Evolutionary conservation across 2,797 vertebrate genomes (phyloP).

Genomic region (Picus viridis): DNA sequence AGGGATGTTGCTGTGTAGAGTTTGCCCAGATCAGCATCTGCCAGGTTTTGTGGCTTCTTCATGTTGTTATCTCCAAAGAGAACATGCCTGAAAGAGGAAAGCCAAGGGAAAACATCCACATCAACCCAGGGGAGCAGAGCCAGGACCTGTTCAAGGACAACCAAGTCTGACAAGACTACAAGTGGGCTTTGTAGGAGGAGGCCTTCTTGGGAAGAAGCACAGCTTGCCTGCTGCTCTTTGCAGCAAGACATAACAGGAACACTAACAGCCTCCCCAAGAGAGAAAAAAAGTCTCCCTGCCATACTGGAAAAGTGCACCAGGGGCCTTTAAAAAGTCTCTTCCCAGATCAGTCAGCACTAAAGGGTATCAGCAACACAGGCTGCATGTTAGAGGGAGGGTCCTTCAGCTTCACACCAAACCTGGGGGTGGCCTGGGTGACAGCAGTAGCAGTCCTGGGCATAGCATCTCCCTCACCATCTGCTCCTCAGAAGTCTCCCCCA

Average conservation of each 20-base stretch:
- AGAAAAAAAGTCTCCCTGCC: background rate
- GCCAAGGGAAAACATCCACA: background rate
- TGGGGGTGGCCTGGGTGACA: background rate
- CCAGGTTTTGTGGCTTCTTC: conserved; percentile 78
- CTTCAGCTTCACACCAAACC: background rate
- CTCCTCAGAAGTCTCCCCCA: background rate
- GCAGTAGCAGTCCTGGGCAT: background rate
- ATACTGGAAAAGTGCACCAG: background rate
- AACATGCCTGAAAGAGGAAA: conserved; percentile 81
- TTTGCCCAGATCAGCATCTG: conserved; percentile 87
- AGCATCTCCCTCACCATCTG: conserved; percentile 10
- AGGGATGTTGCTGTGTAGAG: conserved; percentile 96
- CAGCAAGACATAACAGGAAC: background rate
- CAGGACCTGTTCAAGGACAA: background rate
- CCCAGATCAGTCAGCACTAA: background rate
- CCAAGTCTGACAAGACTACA: background rate
- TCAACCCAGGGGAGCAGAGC: background rate
- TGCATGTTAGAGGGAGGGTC: background rate
- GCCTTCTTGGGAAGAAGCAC: background rate
- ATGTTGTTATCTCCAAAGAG: conserved; percentile 85
- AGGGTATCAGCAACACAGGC: background rate
- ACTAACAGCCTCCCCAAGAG: background rate
- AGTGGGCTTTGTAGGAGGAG: background rate
- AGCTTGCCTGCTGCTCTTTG: background rate
- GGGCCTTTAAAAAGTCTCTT: background rate